Evolutionary conservation across 2,888 invertebrate genomes (phyloP).

Genomic region (Polyploca ridens): DNA sequence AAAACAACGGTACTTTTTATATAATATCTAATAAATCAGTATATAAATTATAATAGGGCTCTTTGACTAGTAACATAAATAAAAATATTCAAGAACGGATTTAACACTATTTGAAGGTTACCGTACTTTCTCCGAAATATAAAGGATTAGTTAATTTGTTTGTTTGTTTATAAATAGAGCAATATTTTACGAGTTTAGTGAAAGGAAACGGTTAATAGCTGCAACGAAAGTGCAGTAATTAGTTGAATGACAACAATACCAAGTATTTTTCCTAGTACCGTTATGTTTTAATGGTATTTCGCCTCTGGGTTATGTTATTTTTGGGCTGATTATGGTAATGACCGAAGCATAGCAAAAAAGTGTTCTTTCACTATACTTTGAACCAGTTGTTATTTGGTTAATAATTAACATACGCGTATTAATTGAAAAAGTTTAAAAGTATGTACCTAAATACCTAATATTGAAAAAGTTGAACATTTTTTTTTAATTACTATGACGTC

Average conservation of each 20-base stretch:
- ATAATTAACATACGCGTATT: no score
- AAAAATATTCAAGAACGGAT: neutral
- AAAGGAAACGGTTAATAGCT: constrained; percentile 1
- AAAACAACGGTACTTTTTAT: no score
- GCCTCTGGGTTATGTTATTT: neutral
- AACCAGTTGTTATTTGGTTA: no score
- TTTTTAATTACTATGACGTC: no score
- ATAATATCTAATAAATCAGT: no score
- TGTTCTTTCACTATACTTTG: no score
- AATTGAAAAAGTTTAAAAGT: no score
- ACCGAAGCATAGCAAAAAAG: no score
- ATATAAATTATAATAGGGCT: no score
- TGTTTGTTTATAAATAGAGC: neutral
- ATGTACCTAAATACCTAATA: no score
- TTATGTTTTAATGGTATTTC: neutral
- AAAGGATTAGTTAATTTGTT: neutral
- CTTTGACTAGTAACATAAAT: no score
- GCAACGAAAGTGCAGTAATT: neutral
- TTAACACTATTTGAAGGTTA: neutral
- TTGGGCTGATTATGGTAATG: neutral
- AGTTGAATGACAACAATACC: neutral
- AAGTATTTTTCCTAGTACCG: neutral
- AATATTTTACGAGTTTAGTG: neutral
- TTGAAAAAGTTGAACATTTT: no score
- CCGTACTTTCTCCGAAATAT: neutral